Evolutionary conservation across 1,140 invertebrate species (phyloP), one percentile per base, ranked within the genome.

Genomic region (Polypedilum pembai): DNA sequence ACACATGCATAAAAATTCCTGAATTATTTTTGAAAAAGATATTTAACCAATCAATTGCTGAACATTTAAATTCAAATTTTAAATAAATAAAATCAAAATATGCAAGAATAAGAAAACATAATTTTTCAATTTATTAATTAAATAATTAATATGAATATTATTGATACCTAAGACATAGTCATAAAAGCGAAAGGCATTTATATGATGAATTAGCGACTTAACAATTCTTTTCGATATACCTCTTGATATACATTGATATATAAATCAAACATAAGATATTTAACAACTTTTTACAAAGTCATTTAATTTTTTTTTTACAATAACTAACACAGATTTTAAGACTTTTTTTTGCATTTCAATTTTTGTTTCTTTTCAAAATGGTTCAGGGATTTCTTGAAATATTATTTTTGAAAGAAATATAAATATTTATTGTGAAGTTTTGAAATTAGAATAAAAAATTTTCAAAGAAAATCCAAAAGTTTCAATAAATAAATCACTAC

Each of bases 21-120:
- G 45, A 56, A 56, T 56, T 56, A 56, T 56, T 56, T 56, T 56
- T 56, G 45, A 56, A 56, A 56, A 56, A 56, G 45, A 56, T n/a
- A 3, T n/a, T 56, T 56, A 12, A 56, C 1, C 12, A 56, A 33
- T 33, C 45, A 12, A 15, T 56, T 12, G 45, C 45, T 56, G 45
- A 12, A n/a, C 12, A 56, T 56, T 56, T 56, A n/a, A 1, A n/a
- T 8, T 15, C 1, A 4, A 56, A 56, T 12, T 56, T 56, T 56
- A 15, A 33, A 5, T 33, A 33, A 33, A 33, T 3, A 5, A 33
- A 56, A 56, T 56, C 10, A 56, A 56, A 56, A 56, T 56, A 56
- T 15, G 24, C 24, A 33, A 56, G 10, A 56, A 56, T 56, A 56
- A 12, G 10, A 56, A 15, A 56, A n/a, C 12, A 56, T 12, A 56